Base-by-base conservation (phyloP, 1,140 invertebrate species). In the Panonychus citri region DNA sequence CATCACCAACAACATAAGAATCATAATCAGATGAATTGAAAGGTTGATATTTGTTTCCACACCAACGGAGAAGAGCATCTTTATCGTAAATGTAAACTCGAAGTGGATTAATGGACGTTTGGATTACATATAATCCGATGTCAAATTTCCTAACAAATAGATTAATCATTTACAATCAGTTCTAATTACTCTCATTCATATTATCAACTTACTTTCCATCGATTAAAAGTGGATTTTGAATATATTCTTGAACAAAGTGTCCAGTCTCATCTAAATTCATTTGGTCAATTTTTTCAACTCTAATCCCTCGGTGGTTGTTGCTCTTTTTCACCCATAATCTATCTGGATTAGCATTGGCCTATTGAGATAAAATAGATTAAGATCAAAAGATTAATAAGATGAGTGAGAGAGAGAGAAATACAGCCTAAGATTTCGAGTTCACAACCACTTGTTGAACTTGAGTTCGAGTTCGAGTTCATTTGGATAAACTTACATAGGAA, bases 1-100 rank as follows among this genome's bases (percentile, higher is more conserved):
- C 82, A 69, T 95, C 89, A 0, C 84, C 86, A 0, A 97, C 81
- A 0, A 96, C 85, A 66, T 96, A 97, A 64, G 94, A 90, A 62
- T 93, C 80, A 3, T 82, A 57, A 64, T 81, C 75, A 7, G 75
- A 69, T 0, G 79, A 68, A 72, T 95, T 80, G 66, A 96, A 95
- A 2, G 90, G 90, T 67, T 91, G 77, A 69, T 96, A 96, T 61
- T 86, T 79, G n/a, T 78, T 73, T 1, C 85, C 78, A 66, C 91
- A 96, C 70, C 93, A 97, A 60, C 88, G 83, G 63, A 93, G 83
- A 4, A 94, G 68, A 2, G 82, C 78, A 64, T 96, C 91, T 7
- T 81, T 85, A 66, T 83, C 82, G 65, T 90, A 87, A 56, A 82
- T 80, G 64, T 96, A 96, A 0, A 84, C 77, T 63, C 88, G 73